phyloP scores from a whole-genome alignment of 2,888 invertebrate genomes.

The Heliconius erato region DNA sequence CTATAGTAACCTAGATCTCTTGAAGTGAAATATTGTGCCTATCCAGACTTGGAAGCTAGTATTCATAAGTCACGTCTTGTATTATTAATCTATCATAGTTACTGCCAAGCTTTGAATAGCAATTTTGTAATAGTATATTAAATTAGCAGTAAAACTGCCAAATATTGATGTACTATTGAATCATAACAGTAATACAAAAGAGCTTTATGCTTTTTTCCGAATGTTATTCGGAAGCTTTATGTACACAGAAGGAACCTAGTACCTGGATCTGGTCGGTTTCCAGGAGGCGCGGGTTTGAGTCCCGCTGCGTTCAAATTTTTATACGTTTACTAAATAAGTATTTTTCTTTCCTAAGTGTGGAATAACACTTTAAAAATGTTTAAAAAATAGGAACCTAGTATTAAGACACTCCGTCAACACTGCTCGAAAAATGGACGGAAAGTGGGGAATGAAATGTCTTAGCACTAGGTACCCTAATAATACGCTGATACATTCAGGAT shows the following conservation, averaged over 20 bases:
- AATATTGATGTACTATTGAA: neutral
- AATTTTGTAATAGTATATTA: neutral
- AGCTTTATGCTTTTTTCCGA: neutral
- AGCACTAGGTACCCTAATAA: too few relatives aligned
- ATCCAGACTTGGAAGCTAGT: constrained; percentile 9
- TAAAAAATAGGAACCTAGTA: neutral
- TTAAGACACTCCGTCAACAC: neutral
- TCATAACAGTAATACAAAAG: neutral
- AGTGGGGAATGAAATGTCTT: too few relatives aligned
- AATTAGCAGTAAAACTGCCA: neutral
- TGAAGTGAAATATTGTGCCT: constrained; percentile 26
- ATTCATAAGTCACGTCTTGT: constrained; percentile 26
- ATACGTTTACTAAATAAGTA: too few relatives aligned
- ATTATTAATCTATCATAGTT: constrained; percentile 19
- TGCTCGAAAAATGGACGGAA: too few relatives aligned
- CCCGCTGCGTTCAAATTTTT: too few relatives aligned
- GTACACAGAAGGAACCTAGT: neutral
- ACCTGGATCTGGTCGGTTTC: too few relatives aligned
- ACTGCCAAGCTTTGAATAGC: constrained; percentile 1
- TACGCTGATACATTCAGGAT: too few relatives aligned
- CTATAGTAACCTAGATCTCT: constrained; percentile 17
- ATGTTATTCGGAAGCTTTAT: too few relatives aligned
- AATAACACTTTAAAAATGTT: too few relatives aligned
- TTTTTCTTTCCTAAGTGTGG: too few relatives aligned
- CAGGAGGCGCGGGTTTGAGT: too few relatives aligned